Base-by-base conservation (phyloP, 2,797 vertebrate genomes). In the Vespertilio murinus region DNA sequence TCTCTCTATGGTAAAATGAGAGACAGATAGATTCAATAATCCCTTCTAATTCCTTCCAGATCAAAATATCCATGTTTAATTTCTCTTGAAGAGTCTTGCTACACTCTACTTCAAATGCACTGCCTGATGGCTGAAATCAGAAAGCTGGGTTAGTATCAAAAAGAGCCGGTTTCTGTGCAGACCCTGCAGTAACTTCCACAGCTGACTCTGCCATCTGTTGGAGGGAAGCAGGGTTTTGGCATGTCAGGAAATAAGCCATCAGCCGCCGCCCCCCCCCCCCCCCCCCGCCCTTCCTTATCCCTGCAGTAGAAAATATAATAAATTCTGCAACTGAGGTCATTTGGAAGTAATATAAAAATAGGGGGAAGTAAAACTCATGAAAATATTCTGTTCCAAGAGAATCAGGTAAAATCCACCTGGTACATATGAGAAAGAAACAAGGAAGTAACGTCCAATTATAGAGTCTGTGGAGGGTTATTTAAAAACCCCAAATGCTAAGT, bases 401-500 rank as follows among this genome's bases (percentile, higher is more conserved):
- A 79, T 6, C 67, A 42, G 67, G 28, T 22, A 52, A 85, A 94
- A 69, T 6, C 22, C 22, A 89, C 5, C 28, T 5, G 25, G 16
- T 65, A 8, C 52, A 70, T 2, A 23, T 30, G 10, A 52, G 23
- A 84, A 82, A 69, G 20, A 79, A 38, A 61, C 17, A 25, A 54
- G n/a, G 35, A 90, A 79, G 69, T 84, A 87, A 84, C 20, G 40
- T 65, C n/a, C 33, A 74, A 14, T 64, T 83, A 83, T 12, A 65
- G 20, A 65, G 59, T 80, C 89, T 81, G 38, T 20, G 59, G 2
- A 79, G 49, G 49, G 28, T 40, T 40, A 75, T 69, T 79, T 40
- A 38, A 52, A 54, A 64, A 87, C 16, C 59, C 70, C 78, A 52
- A 75, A 79, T 18, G 30, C 13, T 69, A 70, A 2, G 28, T 33